phyloP scores from a whole-genome alignment of 1,140 invertebrate genomes.

The Eupeodes corollae region DNA sequence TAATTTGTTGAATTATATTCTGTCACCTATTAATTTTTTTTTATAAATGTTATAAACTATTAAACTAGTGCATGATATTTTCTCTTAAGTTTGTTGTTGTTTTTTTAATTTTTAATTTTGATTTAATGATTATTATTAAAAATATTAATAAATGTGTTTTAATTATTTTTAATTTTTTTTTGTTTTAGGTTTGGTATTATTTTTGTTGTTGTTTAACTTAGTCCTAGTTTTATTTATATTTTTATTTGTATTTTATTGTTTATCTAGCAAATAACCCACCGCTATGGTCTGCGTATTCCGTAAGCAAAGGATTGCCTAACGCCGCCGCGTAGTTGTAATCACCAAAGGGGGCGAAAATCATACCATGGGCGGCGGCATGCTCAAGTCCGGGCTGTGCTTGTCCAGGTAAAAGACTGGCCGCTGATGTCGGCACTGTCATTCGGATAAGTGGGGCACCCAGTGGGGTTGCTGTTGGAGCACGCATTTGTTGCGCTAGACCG shows the following conservation, averaged over 20 bases:
- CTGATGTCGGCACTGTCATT: constrained; percentile 67
- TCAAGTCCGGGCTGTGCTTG: constrained; percentile 57
- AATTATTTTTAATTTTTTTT: background rate
- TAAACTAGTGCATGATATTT: background rate
- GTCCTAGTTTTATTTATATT: background rate
- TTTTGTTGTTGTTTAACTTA: constrained; percentile 5
- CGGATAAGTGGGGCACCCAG: constrained; percentile 76
- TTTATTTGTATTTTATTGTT: constrained; percentile 12
- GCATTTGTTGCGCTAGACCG: constrained; percentile 51
- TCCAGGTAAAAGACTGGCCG: constrained; percentile 58
- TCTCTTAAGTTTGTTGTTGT: background rate
- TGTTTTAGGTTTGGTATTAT: background rate
- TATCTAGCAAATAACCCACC: constrained; percentile 87
- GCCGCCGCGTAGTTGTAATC: constrained; percentile 84
- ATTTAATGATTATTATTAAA: background rate
- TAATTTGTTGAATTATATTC: background rate
- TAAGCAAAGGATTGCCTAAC: constrained; percentile 63
- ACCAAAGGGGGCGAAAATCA: constrained; percentile 69
- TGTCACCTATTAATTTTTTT: background rate
- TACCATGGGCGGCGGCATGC: constrained; percentile 44
- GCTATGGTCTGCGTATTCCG: constrained; percentile 84
- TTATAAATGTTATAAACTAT: background rate
- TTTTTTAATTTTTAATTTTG: background rate
- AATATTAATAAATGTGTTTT: background rate
- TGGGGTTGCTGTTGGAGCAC: constrained; percentile 52